A percentile compares a stretch with the other conserved stretches of the same genome.
Evolutionary conservation across 2,888 invertebrate species (phyloP).

Genomic region (Himalopsyche kuldschensis): DNA sequence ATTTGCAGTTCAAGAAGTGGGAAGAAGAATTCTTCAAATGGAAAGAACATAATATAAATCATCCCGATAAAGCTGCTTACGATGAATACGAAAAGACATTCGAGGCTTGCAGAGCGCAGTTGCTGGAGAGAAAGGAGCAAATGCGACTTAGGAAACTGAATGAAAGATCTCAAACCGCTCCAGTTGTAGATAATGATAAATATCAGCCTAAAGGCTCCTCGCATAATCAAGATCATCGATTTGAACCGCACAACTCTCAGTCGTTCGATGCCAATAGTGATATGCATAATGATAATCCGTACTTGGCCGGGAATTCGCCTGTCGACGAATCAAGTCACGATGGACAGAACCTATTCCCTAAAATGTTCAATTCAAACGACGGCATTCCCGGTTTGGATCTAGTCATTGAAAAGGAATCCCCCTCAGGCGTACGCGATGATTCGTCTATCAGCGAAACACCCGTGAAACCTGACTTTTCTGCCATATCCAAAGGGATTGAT

Average conservation of each 20-base stretch:
- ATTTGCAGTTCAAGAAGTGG: constrained; percentile 88
- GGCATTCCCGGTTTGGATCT: constrained; percentile 77
- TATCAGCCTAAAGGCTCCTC: not conserved
- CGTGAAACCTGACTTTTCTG: constrained; percentile 58
- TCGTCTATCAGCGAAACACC: constrained; percentile 43
- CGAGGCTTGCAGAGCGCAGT: constrained; percentile 78
- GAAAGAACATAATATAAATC: constrained; percentile 88
- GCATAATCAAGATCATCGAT: not conserved
- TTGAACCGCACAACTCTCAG: not conserved
- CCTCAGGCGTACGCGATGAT: not conserved
- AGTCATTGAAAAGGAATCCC: constrained; percentile 51
- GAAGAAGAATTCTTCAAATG: constrained; percentile 89
- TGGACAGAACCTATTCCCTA: constrained; percentile 9
- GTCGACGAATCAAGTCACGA: constrained; percentile 12
- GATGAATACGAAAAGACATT: constrained; percentile 86
- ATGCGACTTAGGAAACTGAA: constrained; percentile 69
- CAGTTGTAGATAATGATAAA: not conserved
- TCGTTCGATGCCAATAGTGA: constrained; percentile 43
- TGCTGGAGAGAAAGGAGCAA: constrained; percentile 77
- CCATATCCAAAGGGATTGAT: constrained; percentile 65
- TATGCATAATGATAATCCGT: constrained; percentile 43
- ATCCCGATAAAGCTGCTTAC: constrained; percentile 87
- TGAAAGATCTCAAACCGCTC: not conserved
- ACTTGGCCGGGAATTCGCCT: constrained; percentile 42
- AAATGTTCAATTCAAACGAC: constrained; percentile 42